Base-by-base conservation (phyloP, 2,888 invertebrate species). In the Acanthacorydalis orientalis region DNA sequence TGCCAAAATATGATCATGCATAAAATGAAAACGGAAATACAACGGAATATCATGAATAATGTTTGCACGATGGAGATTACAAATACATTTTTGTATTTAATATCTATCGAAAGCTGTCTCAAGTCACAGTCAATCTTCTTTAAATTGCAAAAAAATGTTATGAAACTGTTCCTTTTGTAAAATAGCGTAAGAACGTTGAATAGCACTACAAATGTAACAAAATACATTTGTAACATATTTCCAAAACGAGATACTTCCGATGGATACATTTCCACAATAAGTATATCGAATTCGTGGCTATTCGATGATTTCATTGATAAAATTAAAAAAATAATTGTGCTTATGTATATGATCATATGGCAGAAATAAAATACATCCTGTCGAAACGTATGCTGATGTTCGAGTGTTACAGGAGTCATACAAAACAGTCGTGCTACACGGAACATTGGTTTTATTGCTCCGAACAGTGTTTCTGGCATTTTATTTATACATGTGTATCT, bases 181-280 rank as follows among this genome's bases (percentile, higher is more conserved):
- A 31, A 43, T 4, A n/a, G 10, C 7, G 31, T 31, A 12, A 23
- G 16, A 1, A 43, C 31, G 10, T 43, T 43, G 10, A 43, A 31
- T 23, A 43, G 11, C 11, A 43, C 31, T n/a, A 12, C n/a, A 31
- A 23, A 31, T 43, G 31, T 23, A 23, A 16, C 31, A 16, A 31
- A 43, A 23, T 31, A 43, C 23, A 16, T 23, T 31, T 43, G 43
- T 3, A 43, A 16, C 31, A 16, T 31, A 23, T 43, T 43, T 43
- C 43, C 43, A 16, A 43, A 12, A 9, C 43, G 43, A 1, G 43
- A 43, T 43, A 43, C 31, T 43, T 43, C 31, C 12, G 43, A 43
- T 23, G 43, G 43, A 31, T 43, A 43, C 43, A 43, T 31, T 31
- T 43, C 31, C 1, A 43, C 12, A n/a, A 31, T 31, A 11, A 43